phyloP scores from a whole-genome alignment of 2,888 invertebrate species.

The Mythimna loreyi region DNA sequence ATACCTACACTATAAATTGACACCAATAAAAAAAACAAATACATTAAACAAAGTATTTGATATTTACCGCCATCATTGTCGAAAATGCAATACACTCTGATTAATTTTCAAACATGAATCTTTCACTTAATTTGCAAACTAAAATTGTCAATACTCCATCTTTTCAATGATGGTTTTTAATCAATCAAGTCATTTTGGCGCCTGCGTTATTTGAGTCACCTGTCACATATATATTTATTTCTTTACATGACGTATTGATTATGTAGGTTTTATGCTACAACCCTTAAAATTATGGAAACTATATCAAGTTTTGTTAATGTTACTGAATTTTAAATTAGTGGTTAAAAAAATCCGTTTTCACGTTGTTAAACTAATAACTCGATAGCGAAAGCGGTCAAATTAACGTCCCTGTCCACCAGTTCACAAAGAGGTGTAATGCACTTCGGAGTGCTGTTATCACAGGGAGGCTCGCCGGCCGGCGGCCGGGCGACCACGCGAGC shows the following conservation, averaged over 20 bases:
- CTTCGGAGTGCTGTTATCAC: background rate
- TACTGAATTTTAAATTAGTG: background rate
- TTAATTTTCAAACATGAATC: background rate
- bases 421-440: background rate
- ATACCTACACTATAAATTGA: background rate
- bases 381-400: background rate
- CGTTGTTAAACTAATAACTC: background rate
- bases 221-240: background rate
- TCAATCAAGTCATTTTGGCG: constrained; percentile 12
- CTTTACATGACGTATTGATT: constrained; percentile 9
- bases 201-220: constrained; percentile 18
- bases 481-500: too few relatives aligned
- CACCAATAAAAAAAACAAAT: background rate
- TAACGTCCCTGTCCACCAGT: background rate
- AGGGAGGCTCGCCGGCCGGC: background rate
- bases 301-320: background rate
- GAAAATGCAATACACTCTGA: background rate
- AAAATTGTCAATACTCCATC: background rate
- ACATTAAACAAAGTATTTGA: background rate
- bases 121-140: background rate
- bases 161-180: background rate
- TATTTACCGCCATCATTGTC: constrained; percentile 26
- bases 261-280: background rate
- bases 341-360: background rate
- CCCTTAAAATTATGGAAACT: background rate